Evolutionary conservation across 2,797 vertebrate genomes (phyloP), one percentile per base, ranked within the genome.

Genomic region (Oryzias dopingdopingensis): DNA sequence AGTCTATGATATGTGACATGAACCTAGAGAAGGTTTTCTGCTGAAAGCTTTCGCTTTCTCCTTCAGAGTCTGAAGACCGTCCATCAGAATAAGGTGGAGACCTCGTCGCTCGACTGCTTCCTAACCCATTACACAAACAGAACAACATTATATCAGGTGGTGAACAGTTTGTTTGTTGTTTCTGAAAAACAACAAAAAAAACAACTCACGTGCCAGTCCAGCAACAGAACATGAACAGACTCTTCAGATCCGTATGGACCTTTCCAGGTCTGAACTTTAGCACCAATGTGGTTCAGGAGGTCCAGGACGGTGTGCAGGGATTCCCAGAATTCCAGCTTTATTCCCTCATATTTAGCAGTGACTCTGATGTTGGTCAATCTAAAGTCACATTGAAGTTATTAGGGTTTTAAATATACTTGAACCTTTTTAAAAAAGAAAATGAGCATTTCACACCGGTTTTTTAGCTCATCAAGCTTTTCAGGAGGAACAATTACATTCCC

Each of bases 381-480:
- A 85, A 72, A 70, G 42, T 45, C 12, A 59, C 26, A 67, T 16
- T 14, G 43, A 24, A 7, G 12, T 22, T 4, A 20, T 22, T 22
- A 47, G 2, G 5, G 6, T 44, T 44, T 44, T 17, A 44, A 3
- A 13, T 3, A 3, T 0, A 10, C 12, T 12, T 37, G 32, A 37
- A 37, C 26, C 7, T 26, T 26, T 26, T 26, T 26, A 6, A 26
- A 26, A 26, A 12, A 37, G 8, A 37, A 37, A 23, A 18, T 0
- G 7, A 14, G 17, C 17, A 17, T 18, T 20, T 43, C 26, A 87
- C 47, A 85, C 83, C 94, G 90, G 89, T 81, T 92, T 81, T 88
- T 92, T 80, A 97, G 90, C 74, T 96, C 94, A 7, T 95, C 90
- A 58, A 94, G 67, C 71, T 92, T 95, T 73, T 91, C 87, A 40